Base-by-base conservation (phyloP, 2,888 invertebrate genomes). In the Cosmopolites sordidus region DNA sequence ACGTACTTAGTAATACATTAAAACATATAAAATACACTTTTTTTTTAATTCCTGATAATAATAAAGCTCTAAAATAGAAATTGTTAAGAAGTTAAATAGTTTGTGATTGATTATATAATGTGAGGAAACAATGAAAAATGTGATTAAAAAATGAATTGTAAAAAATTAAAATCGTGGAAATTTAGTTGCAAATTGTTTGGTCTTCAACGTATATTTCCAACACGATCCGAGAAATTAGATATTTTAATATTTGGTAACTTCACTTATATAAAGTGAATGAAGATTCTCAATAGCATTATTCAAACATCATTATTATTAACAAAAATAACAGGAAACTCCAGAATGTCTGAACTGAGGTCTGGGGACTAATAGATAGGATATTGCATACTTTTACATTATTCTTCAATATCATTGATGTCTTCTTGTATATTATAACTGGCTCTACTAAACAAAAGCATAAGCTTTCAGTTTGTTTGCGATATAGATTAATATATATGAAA, bases 211-310 rank as follows among this genome's bases (percentile, higher is more conserved):
- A 33, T 33, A 4, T 33, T 33, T 33, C 11, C 33, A n/a, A 5
- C 33, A 33, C 2, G 12, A 33, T 33, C 33, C 33, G 33, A 27
- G 27, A 33, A 22, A 22, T 22, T 5, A 22, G 4, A 22, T 22
- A 22, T 22, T 22, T 22, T 22, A 43, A 16, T 54, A 54, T 54
- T 54, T 54, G 54, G 54, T 54, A 54, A 54, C 54, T 48, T 41
- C 44, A 40, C 30, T 33, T 41, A 29, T 48, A 40, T 16, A 16
- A 16, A 16, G 12, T 33, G n/a, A 33, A 33, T 12, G 22, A 22
- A 22, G 22, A 22, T 5, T 22, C 22, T 22, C n/a, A n/a, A n/a
- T n/a, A n/a, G n/a, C n/a, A n/a, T n/a, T n/a, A n/a, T n/a, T n/a
- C n/a, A n/a, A n/a, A n/a, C n/a, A n/a, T n/a, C n/a, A n/a, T n/a